Evolutionary conservation across 2,888 invertebrate genomes (phyloP).

Genomic region (Onthophagus sagittarius): DNA sequence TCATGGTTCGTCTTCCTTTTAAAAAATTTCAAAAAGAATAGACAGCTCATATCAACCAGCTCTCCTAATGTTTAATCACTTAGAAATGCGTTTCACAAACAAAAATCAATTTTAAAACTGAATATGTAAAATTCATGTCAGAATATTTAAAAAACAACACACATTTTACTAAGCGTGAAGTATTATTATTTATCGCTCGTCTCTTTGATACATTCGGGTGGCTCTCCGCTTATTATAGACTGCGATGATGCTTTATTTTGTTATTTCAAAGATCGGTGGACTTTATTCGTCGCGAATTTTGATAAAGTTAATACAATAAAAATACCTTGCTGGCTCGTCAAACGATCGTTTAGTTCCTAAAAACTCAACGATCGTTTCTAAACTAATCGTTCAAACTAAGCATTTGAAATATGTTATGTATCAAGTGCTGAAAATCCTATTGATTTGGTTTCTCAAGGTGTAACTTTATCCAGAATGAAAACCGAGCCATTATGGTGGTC

Average conservation of each 20-base stretch:
- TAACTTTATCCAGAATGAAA: not conserved
- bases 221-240: not conserved
- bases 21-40: no score
- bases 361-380: no score
- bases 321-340: not conserved
- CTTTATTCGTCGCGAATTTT: not conserved
- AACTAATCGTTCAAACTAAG: no score
- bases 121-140: no score
- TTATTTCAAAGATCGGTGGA: not conserved
- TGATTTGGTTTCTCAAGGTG: not conserved
- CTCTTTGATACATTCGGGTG: not conserved
- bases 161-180: not conserved
- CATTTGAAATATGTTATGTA: not conserved
- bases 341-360: no score
- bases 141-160: not conserved
- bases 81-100: no score
- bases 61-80: no score
- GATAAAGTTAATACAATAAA: not conserved
- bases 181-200: not conserved
- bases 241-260: not conserved
- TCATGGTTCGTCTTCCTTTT: no score
- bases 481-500: not conserved
- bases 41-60: not conserved
- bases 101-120: not conserved
- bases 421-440: not conserved